Conservation (phyloP, 2,113 vertebrate species). For the Bucco capensis region DNA sequence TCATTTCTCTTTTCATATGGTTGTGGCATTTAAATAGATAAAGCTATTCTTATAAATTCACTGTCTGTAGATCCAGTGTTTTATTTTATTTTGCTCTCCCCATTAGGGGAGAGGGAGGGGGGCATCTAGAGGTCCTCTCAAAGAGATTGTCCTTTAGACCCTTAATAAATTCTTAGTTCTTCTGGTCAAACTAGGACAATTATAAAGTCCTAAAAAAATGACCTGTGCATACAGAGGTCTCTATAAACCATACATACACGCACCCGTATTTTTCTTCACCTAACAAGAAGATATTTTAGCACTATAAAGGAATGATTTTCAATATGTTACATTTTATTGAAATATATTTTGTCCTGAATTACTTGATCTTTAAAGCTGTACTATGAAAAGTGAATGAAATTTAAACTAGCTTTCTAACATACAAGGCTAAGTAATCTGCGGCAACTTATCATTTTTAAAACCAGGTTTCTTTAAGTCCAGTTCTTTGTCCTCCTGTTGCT, state of each 20-base stretch:
- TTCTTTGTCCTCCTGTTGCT: not conserved
- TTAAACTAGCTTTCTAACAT: not conserved
- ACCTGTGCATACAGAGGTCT: not conserved
- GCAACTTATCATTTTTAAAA: not conserved
- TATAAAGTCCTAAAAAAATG: not conserved
- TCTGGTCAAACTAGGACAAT: too few species aligned
- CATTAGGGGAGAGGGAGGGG: too few species aligned
- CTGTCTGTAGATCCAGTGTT: too few species aligned
- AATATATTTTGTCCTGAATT: not conserved
- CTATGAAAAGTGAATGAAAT: not conserved
- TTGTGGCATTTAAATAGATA: too few species aligned
- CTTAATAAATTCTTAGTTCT: too few species aligned
- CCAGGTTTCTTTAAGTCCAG: not conserved
- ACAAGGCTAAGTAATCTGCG: not conserved
- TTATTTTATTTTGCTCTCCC: too few species aligned
- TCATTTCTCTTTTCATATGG: too few species aligned
- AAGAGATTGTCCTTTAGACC: too few species aligned
- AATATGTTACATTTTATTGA: not conserved
- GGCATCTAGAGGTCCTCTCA: too few species aligned
- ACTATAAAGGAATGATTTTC: not conserved
- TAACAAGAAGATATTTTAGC: not conserved
- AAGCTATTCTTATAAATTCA: too few species aligned
- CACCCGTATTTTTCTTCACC: not conserved
- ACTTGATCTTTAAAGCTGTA: not conserved
- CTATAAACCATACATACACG: not conserved